These are phyloP conservation scores for Malthinus flaveolus DNA, from an alignment of 2,888 invertebrate species.

Conservation along the genomic window DNA sequence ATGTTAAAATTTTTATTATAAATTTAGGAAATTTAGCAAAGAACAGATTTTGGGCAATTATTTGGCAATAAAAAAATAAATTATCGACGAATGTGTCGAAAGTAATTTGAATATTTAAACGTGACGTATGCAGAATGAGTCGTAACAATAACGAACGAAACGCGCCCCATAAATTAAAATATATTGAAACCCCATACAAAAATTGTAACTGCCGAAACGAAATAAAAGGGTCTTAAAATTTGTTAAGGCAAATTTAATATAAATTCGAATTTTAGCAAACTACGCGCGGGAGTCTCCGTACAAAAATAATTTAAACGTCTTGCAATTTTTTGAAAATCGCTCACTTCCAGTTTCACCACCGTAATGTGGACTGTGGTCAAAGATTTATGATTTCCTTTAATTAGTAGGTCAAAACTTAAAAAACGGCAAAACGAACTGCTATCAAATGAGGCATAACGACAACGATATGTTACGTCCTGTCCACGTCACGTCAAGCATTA, in stretches of 20 bases:
- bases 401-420: too few species aligned
- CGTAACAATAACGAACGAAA: conserved; percentile 31
- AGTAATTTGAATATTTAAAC: conserved; percentile 39
- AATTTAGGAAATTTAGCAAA: too few species aligned
- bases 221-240: conserved; percentile 6
- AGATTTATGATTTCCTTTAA: too few species aligned
- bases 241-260: background rate
- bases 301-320: background rate
- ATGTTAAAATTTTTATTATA: too few species aligned
- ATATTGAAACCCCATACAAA: conserved; percentile 8
- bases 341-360: too few species aligned
- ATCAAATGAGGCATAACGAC: too few species aligned
- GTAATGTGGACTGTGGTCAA: too few species aligned
- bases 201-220: conserved; percentile 4
- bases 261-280: background rate
- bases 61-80: too few species aligned
- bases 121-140: conserved; percentile 28
- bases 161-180: conserved; percentile 35
- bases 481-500: too few species aligned
- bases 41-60: too few species aligned
- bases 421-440: too few species aligned
- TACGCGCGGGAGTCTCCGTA: background rate
- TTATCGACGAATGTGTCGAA: background rate
- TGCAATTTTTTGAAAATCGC: background rate
- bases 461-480: too few species aligned